Percentiles rank a stretch among this genome's conserved stretches.
Evolutionary conservation across 2,797 vertebrate species (phyloP).

Genomic region (Platalea minor): DNA sequence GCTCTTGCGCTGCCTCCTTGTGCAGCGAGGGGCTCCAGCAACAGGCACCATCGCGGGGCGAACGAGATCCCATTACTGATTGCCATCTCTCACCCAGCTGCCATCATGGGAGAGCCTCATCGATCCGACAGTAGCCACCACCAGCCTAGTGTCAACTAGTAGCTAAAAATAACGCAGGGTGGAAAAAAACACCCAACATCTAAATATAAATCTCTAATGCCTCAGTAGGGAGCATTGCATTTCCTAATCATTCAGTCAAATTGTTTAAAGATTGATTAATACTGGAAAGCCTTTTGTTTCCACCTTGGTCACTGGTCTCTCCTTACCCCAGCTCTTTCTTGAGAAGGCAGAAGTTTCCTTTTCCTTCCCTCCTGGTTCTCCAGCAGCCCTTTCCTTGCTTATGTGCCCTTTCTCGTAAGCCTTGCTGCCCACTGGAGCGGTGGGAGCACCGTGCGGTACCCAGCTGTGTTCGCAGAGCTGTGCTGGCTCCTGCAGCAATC

Average conservation of each 20-base stretch:
- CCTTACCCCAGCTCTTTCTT: not conserved
- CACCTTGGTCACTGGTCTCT: not conserved
- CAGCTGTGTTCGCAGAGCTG: not conserved
- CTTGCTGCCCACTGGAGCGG: not conserved
- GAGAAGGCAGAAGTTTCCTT: not conserved
- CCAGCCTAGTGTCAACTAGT: conserved; percentile 29
- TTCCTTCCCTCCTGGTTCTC: not conserved
- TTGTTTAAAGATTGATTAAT: conserved; percentile 54
- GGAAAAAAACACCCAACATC: conserved; percentile 12
- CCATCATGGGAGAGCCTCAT: not conserved
- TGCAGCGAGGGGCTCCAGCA: not conserved
- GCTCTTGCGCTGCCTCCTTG: fast-evolving
- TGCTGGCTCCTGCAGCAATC: not conserved
- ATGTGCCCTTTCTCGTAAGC: not conserved
- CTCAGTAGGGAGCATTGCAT: conserved; percentile 35
- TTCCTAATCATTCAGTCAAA: conserved; percentile 48
- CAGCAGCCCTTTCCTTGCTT: not conserved
- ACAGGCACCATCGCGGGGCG: not conserved
- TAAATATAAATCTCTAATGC: conserved; percentile 58
- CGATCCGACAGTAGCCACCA: not conserved
- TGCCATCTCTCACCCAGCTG: not conserved
- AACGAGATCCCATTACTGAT: not conserved
- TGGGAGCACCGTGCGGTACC: not conserved
- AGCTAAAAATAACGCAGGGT: conserved; percentile 49
- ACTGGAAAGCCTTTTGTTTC: conserved; percentile 44